phyloP scores from a whole-genome alignment of 1,140 invertebrate species.

The Drosophila pseudoananassae region DNA sequence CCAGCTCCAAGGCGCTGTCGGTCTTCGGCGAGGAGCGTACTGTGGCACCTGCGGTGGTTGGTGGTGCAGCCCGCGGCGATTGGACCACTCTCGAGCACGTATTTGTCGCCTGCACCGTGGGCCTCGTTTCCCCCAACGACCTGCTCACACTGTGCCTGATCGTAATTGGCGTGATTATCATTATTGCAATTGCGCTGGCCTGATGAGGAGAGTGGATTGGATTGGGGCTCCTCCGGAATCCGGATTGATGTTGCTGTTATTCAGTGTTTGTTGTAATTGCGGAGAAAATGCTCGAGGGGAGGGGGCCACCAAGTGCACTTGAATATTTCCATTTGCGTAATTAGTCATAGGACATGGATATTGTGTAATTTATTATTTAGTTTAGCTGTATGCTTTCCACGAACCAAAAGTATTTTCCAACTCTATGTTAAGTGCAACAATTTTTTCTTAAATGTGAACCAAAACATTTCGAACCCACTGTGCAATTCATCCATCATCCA shows the following conservation, averaged over 20 bases:
- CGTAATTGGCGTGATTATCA: constrained; percentile 88
- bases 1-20: constrained; percentile 66
- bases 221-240: constrained; percentile 3
- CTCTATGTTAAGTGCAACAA: constrained; percentile 29
- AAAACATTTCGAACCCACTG: constrained; percentile 22
- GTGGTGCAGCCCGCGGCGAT: constrained; percentile 36
- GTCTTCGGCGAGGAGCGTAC: constrained; percentile 68
- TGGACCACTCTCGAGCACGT: constrained; percentile 81
- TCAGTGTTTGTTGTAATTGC: constrained; percentile 56
- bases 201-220: constrained; percentile 26
- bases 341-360: constrained; percentile 22
- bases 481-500: constrained; percentile 18
- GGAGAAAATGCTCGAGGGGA: constrained; percentile 11
- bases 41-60: constrained; percentile 28
- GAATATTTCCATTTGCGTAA: constrained; percentile 35
- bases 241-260: constrained; percentile 41
- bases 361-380: constrained; percentile 32
- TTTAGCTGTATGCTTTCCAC: constrained; percentile 33
- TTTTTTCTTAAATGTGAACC: constrained; percentile 10
- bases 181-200: constrained; percentile 86
- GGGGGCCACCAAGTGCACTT: constrained; percentile 54
- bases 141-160: constrained; percentile 88
- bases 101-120: constrained; percentile 79
- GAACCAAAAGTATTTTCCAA: constrained; percentile 68
- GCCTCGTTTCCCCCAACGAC: constrained; percentile 85